A percentile compares a stretch with the other conserved stretches of the same genome.
These are phyloP conservation scores for Pelusios castaneus DNA, from an alignment of 2,113 vertebrate genomes.

Conservation along the genomic window DNA sequence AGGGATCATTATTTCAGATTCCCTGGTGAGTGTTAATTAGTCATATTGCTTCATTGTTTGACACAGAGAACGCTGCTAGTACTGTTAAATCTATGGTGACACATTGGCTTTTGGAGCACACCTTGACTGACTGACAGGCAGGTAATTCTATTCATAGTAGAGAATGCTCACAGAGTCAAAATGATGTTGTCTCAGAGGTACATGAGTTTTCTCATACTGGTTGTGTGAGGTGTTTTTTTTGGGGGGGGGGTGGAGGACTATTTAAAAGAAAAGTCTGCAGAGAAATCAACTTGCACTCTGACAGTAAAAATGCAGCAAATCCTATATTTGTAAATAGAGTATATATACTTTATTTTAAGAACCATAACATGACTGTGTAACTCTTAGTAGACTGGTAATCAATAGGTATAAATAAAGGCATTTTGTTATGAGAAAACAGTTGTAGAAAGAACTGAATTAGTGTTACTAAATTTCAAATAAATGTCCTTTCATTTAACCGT, in stretches of 20 bases:
- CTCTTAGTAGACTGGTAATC: neutral
- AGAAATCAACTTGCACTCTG: conserved; percentile 29
- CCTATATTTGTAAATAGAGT: neutral
- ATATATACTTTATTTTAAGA: neutral
- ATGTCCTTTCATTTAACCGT: fast-evolving
- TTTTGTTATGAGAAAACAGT: neutral
- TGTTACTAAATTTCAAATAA: neutral
- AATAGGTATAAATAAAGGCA: neutral
- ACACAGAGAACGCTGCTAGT: conserved; percentile 80
- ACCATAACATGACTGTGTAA: fast-evolving
- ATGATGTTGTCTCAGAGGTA: conserved; percentile 39
- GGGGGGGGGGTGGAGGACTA: too few species aligned
- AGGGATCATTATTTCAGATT: conserved; percentile 82
- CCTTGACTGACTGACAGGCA: conserved; percentile 79
- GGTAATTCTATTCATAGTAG: conserved; percentile 77
- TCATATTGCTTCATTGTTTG: conserved; percentile 83
- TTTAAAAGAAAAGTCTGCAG: neutral
- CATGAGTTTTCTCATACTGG: conserved; percentile 54
- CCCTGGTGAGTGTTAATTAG: conserved; percentile 85
- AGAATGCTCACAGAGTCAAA: conserved; percentile 42
- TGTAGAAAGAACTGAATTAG: neutral
- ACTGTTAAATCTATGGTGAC: conserved; percentile 81
- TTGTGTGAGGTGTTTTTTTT: conserved; percentile 18
- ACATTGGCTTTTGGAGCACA: conserved; percentile 76
- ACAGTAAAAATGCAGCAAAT: conserved; percentile 19